These are phyloP conservation scores for Aphidius ervi DNA, from an alignment of 1,140 invertebrate species.

Conservation along the genomic window DNA sequence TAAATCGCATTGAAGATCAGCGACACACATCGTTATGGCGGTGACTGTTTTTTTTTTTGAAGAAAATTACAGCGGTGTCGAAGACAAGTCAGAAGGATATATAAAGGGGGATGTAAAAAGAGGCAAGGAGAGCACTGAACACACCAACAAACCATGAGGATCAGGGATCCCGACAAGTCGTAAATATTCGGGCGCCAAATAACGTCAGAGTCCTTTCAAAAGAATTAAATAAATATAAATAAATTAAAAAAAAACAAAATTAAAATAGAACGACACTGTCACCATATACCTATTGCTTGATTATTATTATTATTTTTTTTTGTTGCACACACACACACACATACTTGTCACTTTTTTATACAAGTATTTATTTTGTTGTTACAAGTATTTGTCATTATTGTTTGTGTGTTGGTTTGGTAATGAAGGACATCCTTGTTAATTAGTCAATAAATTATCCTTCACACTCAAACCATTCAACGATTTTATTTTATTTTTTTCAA, in stretches of 20 bases:
- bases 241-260: too few relatives aligned
- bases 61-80: not conserved
- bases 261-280: too few relatives aligned
- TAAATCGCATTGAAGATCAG: slow-evolving; percentile 23
- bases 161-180: slow-evolving; percentile 33
- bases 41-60: slow-evolving; percentile 7
- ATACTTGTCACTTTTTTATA: too few relatives aligned
- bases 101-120: not conserved
- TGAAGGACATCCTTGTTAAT: slow-evolving; percentile 54
- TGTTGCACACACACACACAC: too few relatives aligned
- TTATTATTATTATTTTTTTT: too few relatives aligned
- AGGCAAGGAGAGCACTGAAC: too few relatives aligned
- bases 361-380: too few relatives aligned
- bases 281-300: too few relatives aligned
- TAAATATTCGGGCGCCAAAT: slow-evolving; percentile 52
- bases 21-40: slow-evolving; percentile 46
- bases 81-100: slow-evolving; percentile 1
- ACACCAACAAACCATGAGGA: too few relatives aligned
- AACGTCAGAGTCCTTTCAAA: slow-evolving; percentile 32
- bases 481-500: slow-evolving; percentile 7
- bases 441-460: slow-evolving; percentile 53
- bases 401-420: slow-evolving; percentile 35
- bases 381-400: too few relatives aligned
- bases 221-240: too few relatives aligned
- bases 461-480: slow-evolving; percentile 43